These are phyloP conservation scores for Tachypleus tridentatus DNA, from an alignment of 1,140 invertebrate genomes.

Conservation along the genomic window DNA sequence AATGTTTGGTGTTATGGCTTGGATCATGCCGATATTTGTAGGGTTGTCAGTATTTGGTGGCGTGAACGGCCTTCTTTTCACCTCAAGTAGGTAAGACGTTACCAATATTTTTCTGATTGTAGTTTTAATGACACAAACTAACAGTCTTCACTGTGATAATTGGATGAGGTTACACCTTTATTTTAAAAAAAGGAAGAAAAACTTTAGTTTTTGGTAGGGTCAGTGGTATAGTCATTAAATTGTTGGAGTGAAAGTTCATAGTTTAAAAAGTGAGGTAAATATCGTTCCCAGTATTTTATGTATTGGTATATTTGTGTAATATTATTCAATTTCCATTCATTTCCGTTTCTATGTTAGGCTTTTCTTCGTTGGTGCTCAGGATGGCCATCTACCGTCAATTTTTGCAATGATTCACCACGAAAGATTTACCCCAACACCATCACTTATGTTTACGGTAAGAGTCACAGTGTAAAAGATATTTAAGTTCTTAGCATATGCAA, in stretches of 20 bases:
- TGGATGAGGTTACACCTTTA: too few species aligned
- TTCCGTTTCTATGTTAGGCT: slow-evolving; percentile 34
- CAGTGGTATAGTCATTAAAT: too few species aligned
- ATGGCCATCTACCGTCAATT: slow-evolving; percentile 66
- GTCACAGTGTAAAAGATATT: too few species aligned
- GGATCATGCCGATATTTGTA: slow-evolving; percentile 78
- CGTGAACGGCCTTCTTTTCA: slow-evolving; percentile 85
- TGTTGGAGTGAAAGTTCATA: too few species aligned
- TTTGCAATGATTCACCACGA: slow-evolving; percentile 62
- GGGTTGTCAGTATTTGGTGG: slow-evolving; percentile 69
- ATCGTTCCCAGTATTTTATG: background rate
- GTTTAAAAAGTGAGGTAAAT: too few species aligned
- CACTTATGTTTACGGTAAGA: slow-evolving; percentile 48
- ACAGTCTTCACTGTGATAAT: too few species aligned
- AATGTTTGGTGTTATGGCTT: slow-evolving; percentile 55
- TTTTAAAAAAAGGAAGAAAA: too few species aligned
- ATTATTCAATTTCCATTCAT: slow-evolving; percentile 1
- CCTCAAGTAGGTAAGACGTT: slow-evolving; percentile 44
- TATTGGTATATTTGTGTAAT: slow-evolving; percentile 4
- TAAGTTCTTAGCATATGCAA: too few species aligned
- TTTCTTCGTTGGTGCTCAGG: slow-evolving; percentile 61
- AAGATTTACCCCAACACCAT: slow-evolving; percentile 64
- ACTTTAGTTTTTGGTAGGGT: too few species aligned
- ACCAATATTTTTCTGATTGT: too few species aligned
- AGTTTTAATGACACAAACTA: too few species aligned